A percentile compares a stretch with the other conserved stretches of the same genome.
phyloP scores from a whole-genome alignment of 2,113 vertebrate species.

The Aegypius monachus region DNA sequence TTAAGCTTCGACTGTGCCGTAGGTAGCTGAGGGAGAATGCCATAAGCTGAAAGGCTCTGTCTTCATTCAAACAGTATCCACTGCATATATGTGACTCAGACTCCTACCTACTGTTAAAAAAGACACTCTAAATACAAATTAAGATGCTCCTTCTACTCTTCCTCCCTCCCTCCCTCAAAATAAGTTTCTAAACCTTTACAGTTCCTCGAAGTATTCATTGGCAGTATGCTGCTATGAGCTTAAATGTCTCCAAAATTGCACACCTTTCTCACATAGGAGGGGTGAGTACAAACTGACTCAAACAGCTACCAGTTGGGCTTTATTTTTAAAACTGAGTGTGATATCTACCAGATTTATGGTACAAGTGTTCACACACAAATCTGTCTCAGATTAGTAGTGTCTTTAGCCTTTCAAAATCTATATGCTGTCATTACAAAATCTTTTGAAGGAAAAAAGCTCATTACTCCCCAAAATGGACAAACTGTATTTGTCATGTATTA shows the following conservation, averaged over 20 bases:
- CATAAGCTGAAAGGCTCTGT: neutral
- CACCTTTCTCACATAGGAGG: neutral
- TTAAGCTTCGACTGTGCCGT: neutral
- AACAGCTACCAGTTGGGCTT: conserved; percentile 18
- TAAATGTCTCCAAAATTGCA: neutral
- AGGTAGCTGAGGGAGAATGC: neutral
- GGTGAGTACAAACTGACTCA: conserved; percentile 35
- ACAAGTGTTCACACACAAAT: neutral
- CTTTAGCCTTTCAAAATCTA: conserved; percentile 7
- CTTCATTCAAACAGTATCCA: neutral
- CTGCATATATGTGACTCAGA: neutral
- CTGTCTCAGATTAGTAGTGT: neutral
- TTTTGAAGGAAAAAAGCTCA: neutral
- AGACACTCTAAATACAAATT: neutral
- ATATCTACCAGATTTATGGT: neutral
- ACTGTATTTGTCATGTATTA: neutral
- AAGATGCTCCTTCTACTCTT: neutral
- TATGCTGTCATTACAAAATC: neutral
- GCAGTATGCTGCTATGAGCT: neutral
- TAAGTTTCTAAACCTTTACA: neutral
- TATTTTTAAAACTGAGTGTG: conserved; percentile 46
- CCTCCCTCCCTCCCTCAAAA: neutral
- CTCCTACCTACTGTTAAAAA: neutral
- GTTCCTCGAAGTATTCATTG: neutral
- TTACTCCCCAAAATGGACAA: neutral